A percentile compares a stretch with the other conserved stretches of the same genome.
These are phyloP conservation scores for Puma concolor DNA, from an alignment of 2,113 vertebrate genomes.

Conservation along the genomic window DNA sequence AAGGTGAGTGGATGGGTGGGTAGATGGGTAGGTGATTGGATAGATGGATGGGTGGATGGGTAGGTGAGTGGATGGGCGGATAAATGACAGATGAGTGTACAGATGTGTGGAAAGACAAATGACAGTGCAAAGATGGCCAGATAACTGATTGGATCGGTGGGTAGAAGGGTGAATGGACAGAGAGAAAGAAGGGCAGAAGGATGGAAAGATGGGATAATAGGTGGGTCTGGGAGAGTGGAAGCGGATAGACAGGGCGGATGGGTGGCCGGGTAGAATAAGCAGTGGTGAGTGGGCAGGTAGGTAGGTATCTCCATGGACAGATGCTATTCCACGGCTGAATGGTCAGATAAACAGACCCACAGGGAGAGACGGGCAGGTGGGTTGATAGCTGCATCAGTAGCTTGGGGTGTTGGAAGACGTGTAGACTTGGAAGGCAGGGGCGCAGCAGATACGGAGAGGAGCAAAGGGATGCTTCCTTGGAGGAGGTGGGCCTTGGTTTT, in stretches of 20 bases:
- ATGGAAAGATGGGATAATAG: background rate
- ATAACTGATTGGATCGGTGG: background rate
- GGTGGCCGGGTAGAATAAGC: background rate
- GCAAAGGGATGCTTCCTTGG: background rate
- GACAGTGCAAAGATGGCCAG: background rate
- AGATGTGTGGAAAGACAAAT: background rate
- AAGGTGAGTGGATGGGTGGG: background rate
- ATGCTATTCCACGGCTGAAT: background rate
- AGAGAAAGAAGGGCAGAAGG: background rate
- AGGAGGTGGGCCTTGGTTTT: background rate
- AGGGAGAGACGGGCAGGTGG: background rate
- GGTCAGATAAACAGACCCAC: background rate
- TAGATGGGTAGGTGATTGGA: background rate
- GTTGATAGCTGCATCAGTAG: background rate
- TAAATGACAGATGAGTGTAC: background rate
- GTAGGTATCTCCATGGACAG: background rate
- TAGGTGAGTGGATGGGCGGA: background rate
- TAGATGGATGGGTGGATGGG: rapidly evolving
- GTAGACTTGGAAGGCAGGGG: background rate
- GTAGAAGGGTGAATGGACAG: background rate
- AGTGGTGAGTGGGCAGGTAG: rapidly evolving
- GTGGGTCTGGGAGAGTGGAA: background rate
- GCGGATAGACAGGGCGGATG: background rate
- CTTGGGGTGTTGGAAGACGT: background rate
- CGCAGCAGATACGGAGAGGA: background rate